A percentile compares a stretch with the other conserved stretches of the same genome.
Conservation (phyloP, 1,140 invertebrate species). For the Schmidtea mediterranea region DNA sequence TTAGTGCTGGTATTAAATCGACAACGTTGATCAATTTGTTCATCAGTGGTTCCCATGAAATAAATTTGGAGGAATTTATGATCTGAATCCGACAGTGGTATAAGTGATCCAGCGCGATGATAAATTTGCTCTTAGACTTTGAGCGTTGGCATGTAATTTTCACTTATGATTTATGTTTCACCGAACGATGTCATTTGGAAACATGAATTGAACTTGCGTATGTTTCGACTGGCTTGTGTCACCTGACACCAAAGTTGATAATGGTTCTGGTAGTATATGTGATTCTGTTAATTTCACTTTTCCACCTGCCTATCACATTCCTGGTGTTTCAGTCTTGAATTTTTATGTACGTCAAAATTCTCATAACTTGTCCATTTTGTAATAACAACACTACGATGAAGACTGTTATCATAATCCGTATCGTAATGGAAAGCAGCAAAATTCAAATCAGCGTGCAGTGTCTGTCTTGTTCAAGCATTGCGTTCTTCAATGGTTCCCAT, state of each 20-base stretch:
- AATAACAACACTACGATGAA: too few relatives aligned
- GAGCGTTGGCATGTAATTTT: conserved; percentile 8
- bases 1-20: neutral
- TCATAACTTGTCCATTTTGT: neutral
- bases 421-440: too few relatives aligned
- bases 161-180: neutral
- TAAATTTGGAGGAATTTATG: conserved; percentile 25
- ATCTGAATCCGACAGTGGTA: conserved; percentile 10
- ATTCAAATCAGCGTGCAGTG: too few relatives aligned
- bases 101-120: conserved; percentile 8
- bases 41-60: conserved; percentile 10
- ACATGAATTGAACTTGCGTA: neutral
- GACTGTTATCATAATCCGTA: too few relatives aligned
- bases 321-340: neutral
- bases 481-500: too few relatives aligned
- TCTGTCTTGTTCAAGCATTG: too few relatives aligned
- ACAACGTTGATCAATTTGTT: conserved; percentile 5
- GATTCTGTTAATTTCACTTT: neutral
- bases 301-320: neutral
- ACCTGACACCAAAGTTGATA: neutral
- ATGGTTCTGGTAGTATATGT: neutral
- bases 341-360: neutral
- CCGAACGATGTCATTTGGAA: conserved; percentile 1
- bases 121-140: conserved; percentile 11
- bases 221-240: neutral